Evolutionary conservation across 2,797 vertebrate genomes (phyloP), one percentile per base, ranked within the genome.

Genomic region (Heterohyrax brucei): DNA sequence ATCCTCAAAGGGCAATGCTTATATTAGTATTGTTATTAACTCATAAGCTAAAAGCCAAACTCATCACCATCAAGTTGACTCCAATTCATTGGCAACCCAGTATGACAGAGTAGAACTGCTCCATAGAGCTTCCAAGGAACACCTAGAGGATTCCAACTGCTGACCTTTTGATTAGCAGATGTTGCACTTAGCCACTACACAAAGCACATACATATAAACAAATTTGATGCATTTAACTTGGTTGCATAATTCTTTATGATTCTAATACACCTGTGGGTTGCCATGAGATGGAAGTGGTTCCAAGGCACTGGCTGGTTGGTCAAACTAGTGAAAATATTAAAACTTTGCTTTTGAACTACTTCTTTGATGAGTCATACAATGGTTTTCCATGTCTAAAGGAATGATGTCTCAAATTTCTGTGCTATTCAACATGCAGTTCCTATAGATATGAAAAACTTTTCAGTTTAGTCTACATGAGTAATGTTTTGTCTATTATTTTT

Each of bases 401-500:
- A 56, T 39, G 70, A 70, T n/a, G 70, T 72, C 24, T 78, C 39
- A 78, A 77, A 77, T 39, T 39, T 86, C 73, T 87, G 19, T 73
- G 1, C 30, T 86, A 46, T 68, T 68, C 78, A 48, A 10, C 77
- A 24, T 61, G 19, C 26, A 61, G 78, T 81, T 13, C 5, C 28
- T 84, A 24, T 5, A 87, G 89, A 66, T 46, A 88, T 19, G 44
- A 33, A 3, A 75, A 6, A 56, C 2, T 92, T 75, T 94, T 70
- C 66, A 76, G 26, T 70, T 92, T 92, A 80, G 59, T n/a, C 61
- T 66, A 10, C 16, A 61, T 53, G 24, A 53, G 80, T 90, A 88
- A 86, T 14, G 50, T 26, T 78, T 96, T 93, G 8, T 89, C 66
- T 93, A 64, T 84, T 92, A 44, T 8, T 82, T 50, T 76, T 13